These are phyloP conservation scores for Mamestra brassicae DNA, from an alignment of 2,888 invertebrate species.

Conservation along the genomic window DNA sequence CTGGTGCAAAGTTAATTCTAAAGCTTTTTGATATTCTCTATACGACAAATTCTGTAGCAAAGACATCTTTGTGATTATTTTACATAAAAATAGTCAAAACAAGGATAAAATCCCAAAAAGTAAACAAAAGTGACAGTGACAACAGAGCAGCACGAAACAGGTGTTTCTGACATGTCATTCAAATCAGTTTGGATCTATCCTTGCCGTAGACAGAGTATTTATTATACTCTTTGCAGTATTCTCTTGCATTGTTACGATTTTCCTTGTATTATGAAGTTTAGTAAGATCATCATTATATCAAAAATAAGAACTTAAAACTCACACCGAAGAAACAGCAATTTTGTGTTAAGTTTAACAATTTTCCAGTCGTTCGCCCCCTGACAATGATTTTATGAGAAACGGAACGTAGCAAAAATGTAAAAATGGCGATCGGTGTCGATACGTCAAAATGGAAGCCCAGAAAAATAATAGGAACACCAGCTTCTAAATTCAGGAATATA, in stretches of 20 bases:
- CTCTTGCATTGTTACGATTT: no score
- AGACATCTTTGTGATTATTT: slow-evolving; percentile 75
- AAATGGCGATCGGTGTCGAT: slow-evolving; percentile 90
- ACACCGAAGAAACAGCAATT: no score
- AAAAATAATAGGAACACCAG: slow-evolving; percentile 92
- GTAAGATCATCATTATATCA: no score
- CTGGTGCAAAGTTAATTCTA: slow-evolving; percentile 74
- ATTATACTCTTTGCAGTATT: no score
- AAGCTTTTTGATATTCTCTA: slow-evolving; percentile 79
- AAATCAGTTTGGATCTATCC: no score
- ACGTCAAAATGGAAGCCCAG: slow-evolving; percentile 92
- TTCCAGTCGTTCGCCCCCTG: no score
- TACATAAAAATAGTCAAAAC: background rate
- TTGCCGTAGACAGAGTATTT: no score
- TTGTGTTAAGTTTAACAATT: no score
- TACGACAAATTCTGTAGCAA: slow-evolving; percentile 81
- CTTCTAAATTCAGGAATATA: slow-evolving; percentile 90
- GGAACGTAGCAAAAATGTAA: slow-evolving; percentile 44
- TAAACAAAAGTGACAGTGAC: background rate
- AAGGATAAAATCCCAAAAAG: background rate
- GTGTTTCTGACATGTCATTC: slow-evolving; percentile 25
- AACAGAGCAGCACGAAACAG: background rate
- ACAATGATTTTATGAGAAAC: background rate
- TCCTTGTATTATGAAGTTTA: no score
- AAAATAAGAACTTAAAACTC: no score